A percentile compares a stretch with the other conserved stretches of the same genome.
Conservation (phyloP, 1,140 invertebrate genomes). For the Neelides sp. region DNA sequence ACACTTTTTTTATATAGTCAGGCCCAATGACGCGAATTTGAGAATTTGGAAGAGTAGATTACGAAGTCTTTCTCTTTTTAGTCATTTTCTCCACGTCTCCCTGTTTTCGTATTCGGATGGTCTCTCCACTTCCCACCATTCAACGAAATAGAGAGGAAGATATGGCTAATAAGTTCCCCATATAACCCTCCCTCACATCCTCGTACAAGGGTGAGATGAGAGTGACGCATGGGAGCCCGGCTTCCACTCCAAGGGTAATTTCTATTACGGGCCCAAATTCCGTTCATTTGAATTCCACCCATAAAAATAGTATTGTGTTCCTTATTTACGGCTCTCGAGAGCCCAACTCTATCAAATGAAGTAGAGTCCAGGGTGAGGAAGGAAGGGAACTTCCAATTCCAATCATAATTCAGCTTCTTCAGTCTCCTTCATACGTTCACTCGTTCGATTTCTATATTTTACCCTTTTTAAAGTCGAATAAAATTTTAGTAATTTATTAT, state of each 20-base stretch:
- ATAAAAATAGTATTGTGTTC: slow-evolving; percentile 28
- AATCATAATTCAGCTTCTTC: slow-evolving; percentile 27
- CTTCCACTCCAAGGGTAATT: slow-evolving; percentile 18
- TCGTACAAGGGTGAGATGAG: no score
- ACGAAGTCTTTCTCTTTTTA: slow-evolving; percentile 22
- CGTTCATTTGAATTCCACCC: slow-evolving; percentile 32
- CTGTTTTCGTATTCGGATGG: slow-evolving; percentile 19
- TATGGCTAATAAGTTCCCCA: slow-evolving; percentile 1
- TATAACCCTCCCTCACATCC: no score
- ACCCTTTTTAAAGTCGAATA: no score
- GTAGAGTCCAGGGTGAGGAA: background rate
- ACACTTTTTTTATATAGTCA: no score
- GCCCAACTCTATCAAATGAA: slow-evolving; percentile 29
- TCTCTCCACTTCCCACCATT: slow-evolving; percentile 18
- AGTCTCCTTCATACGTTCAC: slow-evolving; percentile 9
- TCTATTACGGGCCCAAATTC: slow-evolving; percentile 32
- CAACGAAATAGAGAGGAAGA: slow-evolving; percentile 12
- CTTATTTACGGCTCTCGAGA: slow-evolving; percentile 32
- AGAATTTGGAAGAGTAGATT: slow-evolving; percentile 30
- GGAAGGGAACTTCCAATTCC: slow-evolving; percentile 7
- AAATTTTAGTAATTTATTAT: no score
- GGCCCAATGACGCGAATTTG: slow-evolving; percentile 31
- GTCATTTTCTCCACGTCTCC: slow-evolving; percentile 31
- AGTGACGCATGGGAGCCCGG: no score
- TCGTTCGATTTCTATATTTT: no score